Evolutionary conservation across 1,140 invertebrate species (phyloP), one percentile per base, ranked within the genome.

Genomic region (Aphaenogaster floridana): DNA sequence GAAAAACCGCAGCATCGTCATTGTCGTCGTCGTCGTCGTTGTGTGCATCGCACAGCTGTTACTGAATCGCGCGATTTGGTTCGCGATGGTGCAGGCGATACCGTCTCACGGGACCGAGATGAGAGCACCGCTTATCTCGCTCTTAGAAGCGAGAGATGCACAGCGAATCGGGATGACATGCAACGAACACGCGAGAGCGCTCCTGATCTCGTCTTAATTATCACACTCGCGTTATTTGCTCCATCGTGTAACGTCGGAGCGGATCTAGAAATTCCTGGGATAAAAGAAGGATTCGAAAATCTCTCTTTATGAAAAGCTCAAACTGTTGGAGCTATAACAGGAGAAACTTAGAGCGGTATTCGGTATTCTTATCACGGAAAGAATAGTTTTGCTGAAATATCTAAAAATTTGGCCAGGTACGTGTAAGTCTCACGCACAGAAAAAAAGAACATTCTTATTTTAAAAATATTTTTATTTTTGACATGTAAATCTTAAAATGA

Each of bases 11-110:
- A 21, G 36, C 57, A 17, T 74, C 52, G 9, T 57, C 71, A 2
- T 90, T 50, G 78, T 79, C 79, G 90, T 91, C 90, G 89, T 69
- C 88, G 90, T 90, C 11, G 88, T 81, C 77, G 64, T 88, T 69
- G 89, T 59, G 80, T 63, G 61, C 13, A 28, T 36, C 36, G 15
- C 76, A 63, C 17, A 11, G 17, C 45, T 78, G 28, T 78, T 78
- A 42, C 6, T 28, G 28, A 28, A 28, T 28, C 21, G 57, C 34
- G 28, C 74, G 90, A 90, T 90, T 90, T 80, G 76, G 87, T 88
- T 66, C 59, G 15, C 71, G 52, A 59, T 80, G 84, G 7, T 54
- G 45, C 21, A 36, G 61, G 28, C 17, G 34, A 13, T 84, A 79
- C 3, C 61, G 45, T 13, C 42, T 52, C 78, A 15, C 15, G 71